Evolutionary conservation across 2,113 vertebrate species (phyloP).

Genomic region (Piprites chloris): DNA sequence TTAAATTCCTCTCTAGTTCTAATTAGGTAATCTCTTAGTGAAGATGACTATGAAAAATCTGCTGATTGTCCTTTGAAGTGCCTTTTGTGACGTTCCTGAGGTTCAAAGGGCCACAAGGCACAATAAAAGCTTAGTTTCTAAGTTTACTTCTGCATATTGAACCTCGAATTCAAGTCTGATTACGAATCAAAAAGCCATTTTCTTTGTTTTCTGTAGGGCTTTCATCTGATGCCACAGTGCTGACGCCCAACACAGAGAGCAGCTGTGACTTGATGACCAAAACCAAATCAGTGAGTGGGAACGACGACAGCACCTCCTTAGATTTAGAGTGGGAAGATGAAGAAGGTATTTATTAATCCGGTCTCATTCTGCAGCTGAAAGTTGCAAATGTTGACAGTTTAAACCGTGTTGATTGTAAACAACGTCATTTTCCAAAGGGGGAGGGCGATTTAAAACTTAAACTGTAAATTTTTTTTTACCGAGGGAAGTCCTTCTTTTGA

Average conservation of each 20-base stretch:
- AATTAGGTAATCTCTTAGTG: not conserved
- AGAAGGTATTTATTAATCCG: slow-evolving; percentile 80
- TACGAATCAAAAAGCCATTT: not conserved
- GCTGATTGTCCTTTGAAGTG: not conserved
- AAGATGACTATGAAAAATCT: not conserved
- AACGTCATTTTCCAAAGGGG: rapidly evolving
- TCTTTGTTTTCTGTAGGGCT: slow-evolving; percentile 74
- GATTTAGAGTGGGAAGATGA: slow-evolving; percentile 99
- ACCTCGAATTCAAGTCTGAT: not conserved
- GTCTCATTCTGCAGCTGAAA: not conserved
- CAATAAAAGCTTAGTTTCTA: not conserved
- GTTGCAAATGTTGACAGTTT: not conserved
- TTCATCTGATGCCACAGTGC: slow-evolving; percentile 86
- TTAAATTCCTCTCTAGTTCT: not conserved
- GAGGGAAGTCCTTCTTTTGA: not conserved
- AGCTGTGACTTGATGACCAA: slow-evolving; percentile 94
- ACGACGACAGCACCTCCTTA: slow-evolving; percentile 91
- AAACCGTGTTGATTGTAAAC: not conserved
- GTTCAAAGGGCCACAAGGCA: not conserved
- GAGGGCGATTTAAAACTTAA: not conserved
- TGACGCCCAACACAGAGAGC: slow-evolving; percentile 93
- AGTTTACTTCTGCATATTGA: not conserved
- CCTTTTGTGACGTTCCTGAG: not conserved
- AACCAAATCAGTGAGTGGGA: slow-evolving; percentile 89
- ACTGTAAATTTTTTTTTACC: not conserved